Conservation (phyloP, 2,888 invertebrate genomes). For the Tyria jacobaeae region DNA sequence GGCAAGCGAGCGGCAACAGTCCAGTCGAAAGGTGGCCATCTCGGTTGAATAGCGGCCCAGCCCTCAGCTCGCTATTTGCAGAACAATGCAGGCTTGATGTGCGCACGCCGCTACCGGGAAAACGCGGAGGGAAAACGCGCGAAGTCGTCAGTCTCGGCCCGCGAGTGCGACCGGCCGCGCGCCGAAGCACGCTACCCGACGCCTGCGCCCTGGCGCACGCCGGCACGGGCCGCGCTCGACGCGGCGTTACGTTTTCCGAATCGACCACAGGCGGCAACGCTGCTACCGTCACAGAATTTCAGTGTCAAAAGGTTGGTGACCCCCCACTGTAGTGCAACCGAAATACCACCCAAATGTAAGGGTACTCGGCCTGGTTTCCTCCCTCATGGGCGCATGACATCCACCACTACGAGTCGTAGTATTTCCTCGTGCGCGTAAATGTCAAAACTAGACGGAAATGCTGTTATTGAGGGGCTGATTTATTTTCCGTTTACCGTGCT, state of each 20-base stretch:
- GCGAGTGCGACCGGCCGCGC: slow-evolving; percentile 83
- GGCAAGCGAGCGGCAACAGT: slow-evolving; percentile 61
- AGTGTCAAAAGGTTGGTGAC: slow-evolving; percentile 86
- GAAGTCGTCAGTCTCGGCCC: slow-evolving; percentile 77
- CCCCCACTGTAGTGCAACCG: slow-evolving; percentile 64
- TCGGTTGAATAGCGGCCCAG: slow-evolving; percentile 75
- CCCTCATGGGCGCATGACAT: slow-evolving; percentile 51
- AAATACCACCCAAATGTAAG: slow-evolving; percentile 66
- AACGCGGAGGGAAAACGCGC: slow-evolving; percentile 81
- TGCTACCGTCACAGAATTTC: slow-evolving; percentile 80
- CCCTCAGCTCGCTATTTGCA: slow-evolving; percentile 81
- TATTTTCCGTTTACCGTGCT: slow-evolving; percentile 43
- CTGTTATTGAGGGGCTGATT: slow-evolving; percentile 44
- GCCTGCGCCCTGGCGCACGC: slow-evolving; percentile 83
- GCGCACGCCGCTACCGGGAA: slow-evolving; percentile 84
- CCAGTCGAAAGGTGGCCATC: slow-evolving; percentile 50
- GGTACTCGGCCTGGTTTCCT: slow-evolving; percentile 55
- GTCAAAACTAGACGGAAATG: slow-evolving; percentile 64
- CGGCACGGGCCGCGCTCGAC: slow-evolving; percentile 78
- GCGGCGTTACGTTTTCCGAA: slow-evolving; percentile 84
- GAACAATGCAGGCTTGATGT: slow-evolving; percentile 85
- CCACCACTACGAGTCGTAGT: slow-evolving; percentile 54
- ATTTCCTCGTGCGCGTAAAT: slow-evolving; percentile 72
- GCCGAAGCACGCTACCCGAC: slow-evolving; percentile 69
- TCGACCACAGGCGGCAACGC: slow-evolving; percentile 79